Base-by-base conservation (phyloP, 2,797 vertebrate genomes). In the Thalassophryne amazonica region DNA sequence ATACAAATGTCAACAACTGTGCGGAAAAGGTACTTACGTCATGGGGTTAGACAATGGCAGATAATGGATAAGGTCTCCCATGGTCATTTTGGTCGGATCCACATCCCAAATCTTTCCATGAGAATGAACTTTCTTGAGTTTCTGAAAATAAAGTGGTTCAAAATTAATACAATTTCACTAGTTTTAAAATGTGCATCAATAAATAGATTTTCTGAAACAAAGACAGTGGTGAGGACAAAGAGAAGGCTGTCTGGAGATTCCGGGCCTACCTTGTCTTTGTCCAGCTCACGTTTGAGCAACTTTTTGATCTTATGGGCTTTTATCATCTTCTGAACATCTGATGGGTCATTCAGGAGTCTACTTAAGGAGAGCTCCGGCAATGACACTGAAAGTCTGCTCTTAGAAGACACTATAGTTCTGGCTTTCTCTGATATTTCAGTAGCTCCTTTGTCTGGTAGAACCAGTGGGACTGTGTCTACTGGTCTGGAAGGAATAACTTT, bases 51-150 rank as follows among this genome's bases (percentile, higher is more conserved):
- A 93, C 50, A 85, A 52, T 1, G 97, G 97, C 2, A 98, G 78
- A 60, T 96, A 99, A 73, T 94, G 95, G 77, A 99, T 94, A 21
- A 99, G 93, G 59, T 99, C 97, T 74, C 94, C 93, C 96, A 99
- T 99, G 15, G 92, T 96, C 97, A 99, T 99, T 90, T 95, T 98
- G 66, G 94, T 85, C 50, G 93, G 94, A 83, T 98, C 97, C 60
- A 88, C 83, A 30, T 74, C 68, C 21, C 73, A 89, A 80, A 94
- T 92, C 28, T 80, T 91, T 36, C 67, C 0, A 3, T 62, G 72
- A 22, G 58, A 46, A 27, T 90, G 93, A 6, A 61, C 59, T 82
- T 88, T 93, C 84, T 87, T 91, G 5, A 81, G 68, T 72, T 88
- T 93, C 87, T 94, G 80, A 1, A 60, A 37, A 67, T 7, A 0